Base-by-base conservation (phyloP, 35 echinoderm and acorn worm genomes). In the Heliocidaris tuberculata region DNA sequence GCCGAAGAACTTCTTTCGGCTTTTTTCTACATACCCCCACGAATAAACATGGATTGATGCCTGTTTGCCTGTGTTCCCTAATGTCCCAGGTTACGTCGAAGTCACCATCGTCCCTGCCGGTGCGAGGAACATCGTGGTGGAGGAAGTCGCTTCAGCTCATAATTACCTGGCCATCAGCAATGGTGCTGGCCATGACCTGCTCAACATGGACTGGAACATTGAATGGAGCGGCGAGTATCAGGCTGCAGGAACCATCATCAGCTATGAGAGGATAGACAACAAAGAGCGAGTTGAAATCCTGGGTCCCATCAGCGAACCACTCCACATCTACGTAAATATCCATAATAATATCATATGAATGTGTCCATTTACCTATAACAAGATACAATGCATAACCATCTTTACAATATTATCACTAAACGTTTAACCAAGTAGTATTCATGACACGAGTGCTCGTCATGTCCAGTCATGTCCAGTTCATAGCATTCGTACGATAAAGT, bases 91-190 rank as follows among this genome's bases (percentile, higher is more conserved):
- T 31, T 95, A 95, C 31, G 94, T 96, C 1, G 95, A 95, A 93
- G 96, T 95, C 19, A 97, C 94, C 32, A 95, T 97, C 11, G 97
- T 99, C 5, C 98, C 98, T 16, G 71, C 94, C 16, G 96, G 96
- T 29, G 97, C 98, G 0, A 31, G 93, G 13, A 96, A 97, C 31
- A 99, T 99, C 78, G 93, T 86, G 1, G 92, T 99, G 3, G 94
- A 99, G 60, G 98, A 99, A 94, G 88, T 96, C 6, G 97, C 95
- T 17, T 95, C 94, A 6, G 94, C 98, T 5, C 52, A 85, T 13
- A 97, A 97, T 48, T 99, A 96, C 94, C 32, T 99, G 6, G 98
- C 97, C n/a, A 71, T 99, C 9, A 95, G 94, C 96, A 95, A 97
- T 59, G 85, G 71, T 7, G 60, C 71, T 6, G 98, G 98, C 1